Percentiles rank a stretch among this genome's conserved stretches.
Conservation (phyloP, 2,888 invertebrate genomes). For the Oithona nana region DNA sequence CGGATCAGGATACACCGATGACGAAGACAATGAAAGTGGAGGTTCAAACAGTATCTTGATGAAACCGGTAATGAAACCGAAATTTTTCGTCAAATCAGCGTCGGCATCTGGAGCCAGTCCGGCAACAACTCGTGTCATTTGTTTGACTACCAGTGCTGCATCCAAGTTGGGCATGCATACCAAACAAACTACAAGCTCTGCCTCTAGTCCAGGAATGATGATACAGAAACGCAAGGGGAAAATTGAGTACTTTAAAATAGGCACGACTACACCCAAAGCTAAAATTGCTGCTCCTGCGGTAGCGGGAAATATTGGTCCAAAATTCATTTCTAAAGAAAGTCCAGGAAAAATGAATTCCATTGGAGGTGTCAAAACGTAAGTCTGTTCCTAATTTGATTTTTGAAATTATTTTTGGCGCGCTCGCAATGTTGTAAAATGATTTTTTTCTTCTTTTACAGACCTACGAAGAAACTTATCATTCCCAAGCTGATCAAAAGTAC, state of each 20-base stretch:
- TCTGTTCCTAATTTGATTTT: no score
- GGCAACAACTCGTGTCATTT: background rate
- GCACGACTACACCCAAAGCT: background rate
- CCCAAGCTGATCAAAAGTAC: background rate
- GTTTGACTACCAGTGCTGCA: background rate
- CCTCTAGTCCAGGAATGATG: no score
- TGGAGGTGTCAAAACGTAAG: no score
- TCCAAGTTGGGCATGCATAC: background rate
- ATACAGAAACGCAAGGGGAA: background rate
- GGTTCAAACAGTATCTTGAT: no score
- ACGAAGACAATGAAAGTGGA: slow-evolving; percentile 1
- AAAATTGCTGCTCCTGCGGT: no score
- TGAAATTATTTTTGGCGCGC: no score
- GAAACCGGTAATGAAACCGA: background rate
- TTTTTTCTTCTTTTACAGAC: no score
- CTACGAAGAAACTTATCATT: no score
- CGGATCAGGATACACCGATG: slow-evolving; percentile 9
- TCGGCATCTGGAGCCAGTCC: background rate
- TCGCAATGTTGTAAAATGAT: no score
- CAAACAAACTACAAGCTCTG: background rate
- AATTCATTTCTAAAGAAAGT: no score
- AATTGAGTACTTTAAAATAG: background rate
- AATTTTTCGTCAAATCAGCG: background rate
- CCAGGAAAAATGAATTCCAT: no score
- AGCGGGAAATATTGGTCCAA: no score